Conservation (phyloP, 2,797 vertebrate species). For the Delichon dasypus region DNA sequence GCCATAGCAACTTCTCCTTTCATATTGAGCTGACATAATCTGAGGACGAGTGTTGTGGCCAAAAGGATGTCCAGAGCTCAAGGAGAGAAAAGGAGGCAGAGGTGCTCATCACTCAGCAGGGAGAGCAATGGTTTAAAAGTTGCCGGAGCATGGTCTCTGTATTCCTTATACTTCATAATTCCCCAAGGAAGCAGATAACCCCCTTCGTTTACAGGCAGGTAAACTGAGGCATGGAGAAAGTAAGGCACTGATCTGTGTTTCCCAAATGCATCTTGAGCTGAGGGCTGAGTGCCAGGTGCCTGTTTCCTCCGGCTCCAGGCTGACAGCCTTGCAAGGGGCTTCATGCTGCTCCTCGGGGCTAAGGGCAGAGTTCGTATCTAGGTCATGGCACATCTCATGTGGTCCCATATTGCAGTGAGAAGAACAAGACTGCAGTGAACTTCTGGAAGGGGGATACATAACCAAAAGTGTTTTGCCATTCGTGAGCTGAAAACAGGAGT, state of each 20-base stretch:
- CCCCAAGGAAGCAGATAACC: not conserved
- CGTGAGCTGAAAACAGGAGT: conserved; percentile 27
- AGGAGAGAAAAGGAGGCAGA: not conserved
- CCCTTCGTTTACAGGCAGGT: not conserved
- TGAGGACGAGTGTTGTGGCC: not conserved
- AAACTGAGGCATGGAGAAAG: conserved; percentile 10
- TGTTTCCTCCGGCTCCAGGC: not conserved
- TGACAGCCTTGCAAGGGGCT: not conserved
- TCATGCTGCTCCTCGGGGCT: not conserved
- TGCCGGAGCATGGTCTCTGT: not conserved
- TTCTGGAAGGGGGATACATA: not conserved
- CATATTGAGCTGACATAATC: not conserved
- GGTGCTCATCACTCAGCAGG: not conserved
- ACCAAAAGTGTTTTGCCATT: not conserved
- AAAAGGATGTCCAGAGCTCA: not conserved
- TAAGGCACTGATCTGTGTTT: not conserved
- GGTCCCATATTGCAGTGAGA: not conserved
- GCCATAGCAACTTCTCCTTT: conserved; percentile 48
- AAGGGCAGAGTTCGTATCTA: not conserved
- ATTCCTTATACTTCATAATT: not conserved
- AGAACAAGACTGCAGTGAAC: not conserved
- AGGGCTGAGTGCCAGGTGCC: too few species aligned
- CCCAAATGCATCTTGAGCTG: not conserved
- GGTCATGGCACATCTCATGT: not conserved
- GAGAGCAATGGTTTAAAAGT: not conserved